Evolutionary conservation across 2,797 vertebrate species (phyloP), one percentile per base, ranked within the genome.

Genomic region (Phaenicophaeus curvirostris): DNA sequence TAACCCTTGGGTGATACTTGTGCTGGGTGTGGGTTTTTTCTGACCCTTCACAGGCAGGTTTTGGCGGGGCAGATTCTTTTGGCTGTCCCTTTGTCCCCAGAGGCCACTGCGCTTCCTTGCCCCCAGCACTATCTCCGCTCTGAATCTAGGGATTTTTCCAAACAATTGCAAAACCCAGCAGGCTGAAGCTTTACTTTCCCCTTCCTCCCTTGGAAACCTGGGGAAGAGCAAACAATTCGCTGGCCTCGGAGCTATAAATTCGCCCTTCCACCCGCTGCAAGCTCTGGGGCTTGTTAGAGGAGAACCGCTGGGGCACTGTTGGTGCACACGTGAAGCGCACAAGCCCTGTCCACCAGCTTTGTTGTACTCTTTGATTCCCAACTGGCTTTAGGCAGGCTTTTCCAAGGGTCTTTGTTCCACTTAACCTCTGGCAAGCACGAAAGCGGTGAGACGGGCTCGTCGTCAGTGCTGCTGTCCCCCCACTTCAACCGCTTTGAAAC

Each of bases 131-230:
- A 66, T 91, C 84, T 95, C 66, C 24, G 50, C 62, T 78, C 42
- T 48, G 21, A 74, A 79, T 63, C 77, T 74, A 72, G 81, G 75
- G 87, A 50, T 85, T 87, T 90, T 95, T 96, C 85, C 72, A 93
- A 93, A 85, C 71, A 69, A 81, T 94, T 86, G 83, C 71, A 91
- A 91, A 90, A 90, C 69, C 33, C 57, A 35, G 10, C 3, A 4
- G 35, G 33, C 57, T 55, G 33, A 24, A 92, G 73, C n/a, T 82
- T 67, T 57, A 9, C 82, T 89, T 91, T 94, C 62, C 39, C n/a
- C 23, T 85, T 86, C 85, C 76, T 59, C 18, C 27, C 78, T 42
- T 3, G 20, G 90, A 94, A 93, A 84, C 50, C 77, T 69, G 62
- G 55, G 46, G 81, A 77, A 89, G 59, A 96, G 80, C 77, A 73